Base-by-base conservation (phyloP, 1,140 invertebrate species). In the Aporrectodea caliginosa region DNA sequence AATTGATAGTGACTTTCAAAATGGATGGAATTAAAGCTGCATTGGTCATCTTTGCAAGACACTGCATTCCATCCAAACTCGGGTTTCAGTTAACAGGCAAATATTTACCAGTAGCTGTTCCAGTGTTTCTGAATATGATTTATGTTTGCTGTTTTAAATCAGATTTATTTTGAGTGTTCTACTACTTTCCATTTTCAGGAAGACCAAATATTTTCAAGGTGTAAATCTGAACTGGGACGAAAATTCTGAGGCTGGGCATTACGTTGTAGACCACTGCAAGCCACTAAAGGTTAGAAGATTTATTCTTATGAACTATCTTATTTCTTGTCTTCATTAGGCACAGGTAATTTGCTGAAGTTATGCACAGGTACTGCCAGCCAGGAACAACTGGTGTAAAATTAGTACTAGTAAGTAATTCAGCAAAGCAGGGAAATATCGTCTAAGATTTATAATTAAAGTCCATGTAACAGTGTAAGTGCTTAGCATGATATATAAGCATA, bases 231-330 rank as follows among this genome's bases (percentile, higher is more conserved):
- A 88, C 78, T 87, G 87, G 87, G 86, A 88, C 83, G 83, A 83
- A 32, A 84, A 85, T 75, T 85, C 84, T 77, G 81, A 82, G 33
- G 81, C 83, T 69, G 85, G 86, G 6, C 79, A 84, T 75, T 89
- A 88, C 84, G 87, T 89, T 30, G 81, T 85, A 78, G 85, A 74
- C 98, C 85, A 98, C 98, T 88, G 99, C 97, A 90, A 98, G 98
- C 91, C 95, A 95, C 73, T 89, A 99, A 74, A 33, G 35, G 73
- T 74, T 31, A 74, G 73, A 32, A 74, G 22, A 14, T 27, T 32
- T 32, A 32, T 74, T 6, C 16, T 27, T 0, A 32, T 30, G 22
- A 31, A 31, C n/a, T 1, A 1, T 1, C 29, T 31, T 74, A n/a
- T 34, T 31, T 12, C 29, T 68, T 27, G 22, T 22, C 1, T 31